These are phyloP conservation scores for Eudemis profundana DNA, from an alignment of 2,888 invertebrate species.

Conservation along the genomic window DNA sequence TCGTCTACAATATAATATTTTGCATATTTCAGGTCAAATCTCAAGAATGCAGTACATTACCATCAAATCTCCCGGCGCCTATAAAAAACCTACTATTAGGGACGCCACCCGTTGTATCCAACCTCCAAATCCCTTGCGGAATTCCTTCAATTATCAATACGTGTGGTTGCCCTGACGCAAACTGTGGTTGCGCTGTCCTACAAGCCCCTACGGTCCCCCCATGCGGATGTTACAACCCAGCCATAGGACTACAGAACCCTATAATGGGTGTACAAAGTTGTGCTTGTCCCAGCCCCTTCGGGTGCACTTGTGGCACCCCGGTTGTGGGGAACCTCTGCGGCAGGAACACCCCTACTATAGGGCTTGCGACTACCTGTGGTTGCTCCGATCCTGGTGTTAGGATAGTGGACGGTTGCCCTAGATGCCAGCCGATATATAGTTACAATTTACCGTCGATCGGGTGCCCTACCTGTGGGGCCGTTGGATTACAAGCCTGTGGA, in stretches of 20 bases:
- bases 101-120: background rate
- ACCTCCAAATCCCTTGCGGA: slow-evolving; percentile 45
- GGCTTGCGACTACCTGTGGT: slow-evolving; percentile 15
- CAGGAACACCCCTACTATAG: slow-evolving; percentile 21
- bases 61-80: slow-evolving; percentile 27
- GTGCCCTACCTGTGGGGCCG: slow-evolving; percentile 43
- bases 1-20: background rate
- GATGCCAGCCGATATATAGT: slow-evolving; percentile 27
- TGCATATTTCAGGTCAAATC: slow-evolving; percentile 36
- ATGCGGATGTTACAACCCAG: slow-evolving; percentile 47
- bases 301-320: slow-evolving; percentile 20
- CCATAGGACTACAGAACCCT: slow-evolving; percentile 26
- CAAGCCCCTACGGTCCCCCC: slow-evolving; percentile 40
- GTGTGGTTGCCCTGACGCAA: slow-evolving; percentile 23
- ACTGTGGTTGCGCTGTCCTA: background rate
- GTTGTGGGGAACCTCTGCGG: slow-evolving; percentile 34
- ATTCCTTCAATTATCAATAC: background rate
- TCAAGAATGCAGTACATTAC: slow-evolving; percentile 25
- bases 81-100: slow-evolving; percentile 17
- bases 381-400: slow-evolving; percentile 28
- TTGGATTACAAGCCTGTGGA: slow-evolving; percentile 10
- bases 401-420: slow-evolving; percentile 35
- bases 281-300: slow-evolving; percentile 21
- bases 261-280: slow-evolving; percentile 28
- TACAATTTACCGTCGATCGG: slow-evolving; percentile 36